phyloP scores from a whole-genome alignment of 2,113 vertebrate species.

The Myodes glareolus region DNA sequence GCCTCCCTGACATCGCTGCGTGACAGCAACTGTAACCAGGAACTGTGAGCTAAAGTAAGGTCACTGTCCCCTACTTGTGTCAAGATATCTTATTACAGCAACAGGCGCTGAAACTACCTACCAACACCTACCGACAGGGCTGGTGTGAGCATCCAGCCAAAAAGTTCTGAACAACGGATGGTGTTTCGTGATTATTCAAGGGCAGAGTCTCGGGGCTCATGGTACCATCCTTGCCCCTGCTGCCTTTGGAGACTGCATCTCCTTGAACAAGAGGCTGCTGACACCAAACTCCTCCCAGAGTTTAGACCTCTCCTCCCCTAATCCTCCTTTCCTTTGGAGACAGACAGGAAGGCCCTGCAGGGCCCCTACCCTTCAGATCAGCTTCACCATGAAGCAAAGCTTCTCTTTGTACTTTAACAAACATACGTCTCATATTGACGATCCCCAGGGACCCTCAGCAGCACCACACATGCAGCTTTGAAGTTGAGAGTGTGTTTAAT shows the following conservation, averaged over 20 bases:
- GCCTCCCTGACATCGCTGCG: too few relatives aligned
- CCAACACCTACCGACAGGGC: background rate
- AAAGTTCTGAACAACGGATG: background rate
- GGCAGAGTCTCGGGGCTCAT: background rate
- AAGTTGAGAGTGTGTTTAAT: constrained; percentile 71
- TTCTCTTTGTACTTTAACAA: constrained; percentile 76
- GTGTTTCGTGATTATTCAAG: background rate
- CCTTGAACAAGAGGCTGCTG: background rate
- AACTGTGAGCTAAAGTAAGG: background rate
- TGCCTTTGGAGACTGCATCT: background rate
- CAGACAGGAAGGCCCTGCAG: constrained; percentile 44
- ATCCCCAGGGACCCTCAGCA: constrained; percentile 66
- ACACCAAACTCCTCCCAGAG: background rate
- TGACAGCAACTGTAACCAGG: background rate
- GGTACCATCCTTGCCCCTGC: background rate
- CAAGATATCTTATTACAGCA: background rate
- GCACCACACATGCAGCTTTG: constrained; percentile 59
- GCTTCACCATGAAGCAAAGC: constrained; percentile 72
- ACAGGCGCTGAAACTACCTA: background rate
- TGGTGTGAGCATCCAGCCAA: background rate
- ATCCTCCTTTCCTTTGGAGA: constrained; percentile 14
- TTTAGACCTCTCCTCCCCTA: constrained; percentile 23
- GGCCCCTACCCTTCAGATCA: constrained; percentile 52
- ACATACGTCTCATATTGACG: background rate
- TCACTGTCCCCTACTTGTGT: background rate